Base-by-base conservation (phyloP, 2,113 vertebrate species). In the Cichladusa arquata region DNA sequence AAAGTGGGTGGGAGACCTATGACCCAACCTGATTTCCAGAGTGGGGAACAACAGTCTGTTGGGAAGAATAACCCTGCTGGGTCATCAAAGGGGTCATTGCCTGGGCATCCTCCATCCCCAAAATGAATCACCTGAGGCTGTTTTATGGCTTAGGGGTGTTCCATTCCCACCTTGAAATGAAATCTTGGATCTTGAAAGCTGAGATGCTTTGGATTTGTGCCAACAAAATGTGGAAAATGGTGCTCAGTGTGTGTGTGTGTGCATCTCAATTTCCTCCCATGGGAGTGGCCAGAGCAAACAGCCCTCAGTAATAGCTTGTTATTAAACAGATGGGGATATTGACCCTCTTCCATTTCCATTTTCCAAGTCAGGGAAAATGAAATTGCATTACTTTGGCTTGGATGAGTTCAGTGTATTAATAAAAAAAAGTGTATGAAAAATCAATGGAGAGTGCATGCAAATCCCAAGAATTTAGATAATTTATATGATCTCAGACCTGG, bases 141-240 rank as follows among this genome's bases (percentile, higher is more conserved):
- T 72, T 79, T 10, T 2, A 33, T 90, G 87, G 33, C 87, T 93
- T 93, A 69, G 47, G 74, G 20, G 66, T 61, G 74, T 90, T 66
- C 45, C 5, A 1, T 60, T 84, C 47, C 64, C 0, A 0, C 65
- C 70, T 47, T 60, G 65, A 85, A 89, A 91, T 38, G 36, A 89
- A 72, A 72, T 48, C 81, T 67, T 42, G 12, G 9, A 8, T 22
- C 29, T 51, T 64, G 84, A 34, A 76, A 91, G 53, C 29, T 44
- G 93, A 94, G 92, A 40, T 38, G 61, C 19, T 79, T n/a, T 94
- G 96, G 73, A 66, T 53, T 25, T n/a, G 53, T n/a, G 93, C 93
- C 95, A 95, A 3, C 34, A 56, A 56, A 81, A 64, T 2, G 56
- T 89, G 87, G 90, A 67, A 90, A 89, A 40, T 26, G 38, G 44